Conservation (phyloP, 2,888 invertebrate species). For the Habrosyne pyritoides region DNA sequence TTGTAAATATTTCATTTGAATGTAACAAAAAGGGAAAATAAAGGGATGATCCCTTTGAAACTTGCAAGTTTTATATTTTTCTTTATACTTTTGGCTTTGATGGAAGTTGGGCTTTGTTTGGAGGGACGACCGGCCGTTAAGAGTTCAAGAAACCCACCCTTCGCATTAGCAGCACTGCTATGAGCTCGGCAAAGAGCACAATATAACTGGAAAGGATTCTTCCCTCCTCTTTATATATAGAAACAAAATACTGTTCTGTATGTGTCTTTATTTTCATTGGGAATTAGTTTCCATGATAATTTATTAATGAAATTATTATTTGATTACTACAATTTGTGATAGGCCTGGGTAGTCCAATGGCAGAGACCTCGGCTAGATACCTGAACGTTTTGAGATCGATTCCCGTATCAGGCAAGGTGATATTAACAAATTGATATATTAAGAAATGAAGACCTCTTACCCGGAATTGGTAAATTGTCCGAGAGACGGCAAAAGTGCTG, state of each 20-base stretch:
- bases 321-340: too few species aligned
- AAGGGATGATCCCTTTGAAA: constrained; percentile 72
- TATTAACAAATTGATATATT: too few species aligned
- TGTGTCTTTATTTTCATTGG: not conserved
- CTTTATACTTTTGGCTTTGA: constrained; percentile 68
- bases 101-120: constrained; percentile 69
- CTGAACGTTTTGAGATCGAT: too few species aligned
- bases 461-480: too few species aligned
- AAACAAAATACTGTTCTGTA: constrained; percentile 18
- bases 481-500: too few species aligned
- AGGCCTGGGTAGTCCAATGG: too few species aligned
- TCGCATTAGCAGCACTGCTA: constrained; percentile 33
- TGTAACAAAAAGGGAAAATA: constrained; percentile 59
- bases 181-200: constrained; percentile 30
- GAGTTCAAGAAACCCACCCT: constrained; percentile 47
- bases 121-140: constrained; percentile 40
- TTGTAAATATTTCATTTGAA: constrained; percentile 54
- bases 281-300: too few species aligned
- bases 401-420: too few species aligned
- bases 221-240: constrained; percentile 27
- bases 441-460: too few species aligned
- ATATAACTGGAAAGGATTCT: constrained; percentile 35
- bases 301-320: too few species aligned
- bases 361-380: too few species aligned
- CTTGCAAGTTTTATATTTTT: constrained; percentile 72